Conservation (phyloP, 2,113 vertebrate genomes). For the Porphyrio hochstetteri region DNA sequence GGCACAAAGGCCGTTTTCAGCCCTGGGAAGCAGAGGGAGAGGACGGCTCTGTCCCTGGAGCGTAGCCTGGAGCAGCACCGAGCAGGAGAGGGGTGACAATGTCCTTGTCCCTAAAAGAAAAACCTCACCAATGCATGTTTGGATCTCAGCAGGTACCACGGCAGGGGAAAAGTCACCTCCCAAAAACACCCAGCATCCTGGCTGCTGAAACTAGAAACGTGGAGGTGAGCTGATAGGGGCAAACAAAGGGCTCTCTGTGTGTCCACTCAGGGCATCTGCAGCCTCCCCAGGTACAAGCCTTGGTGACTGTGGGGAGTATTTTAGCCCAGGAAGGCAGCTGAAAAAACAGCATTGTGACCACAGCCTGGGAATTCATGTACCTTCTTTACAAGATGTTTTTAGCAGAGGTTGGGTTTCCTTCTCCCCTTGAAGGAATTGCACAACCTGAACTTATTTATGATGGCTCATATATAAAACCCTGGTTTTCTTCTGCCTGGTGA, state of each 20-base stretch:
- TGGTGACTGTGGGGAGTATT: background rate
- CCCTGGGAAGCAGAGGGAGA: background rate
- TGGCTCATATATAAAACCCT: background rate
- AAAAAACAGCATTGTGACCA: background rate
- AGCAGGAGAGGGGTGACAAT: background rate
- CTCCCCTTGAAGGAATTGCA: background rate
- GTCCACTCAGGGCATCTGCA: background rate
- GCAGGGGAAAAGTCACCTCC: background rate
- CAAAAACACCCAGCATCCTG: background rate
- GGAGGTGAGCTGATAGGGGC: background rate
- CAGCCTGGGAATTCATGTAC: background rate
- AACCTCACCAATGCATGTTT: rapidly evolving
- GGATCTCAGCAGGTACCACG: background rate
- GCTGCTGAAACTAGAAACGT: rapidly evolving
- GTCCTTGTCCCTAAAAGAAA: background rate
- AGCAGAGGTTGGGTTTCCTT: background rate
- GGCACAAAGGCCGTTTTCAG: background rate
- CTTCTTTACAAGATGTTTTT: background rate
- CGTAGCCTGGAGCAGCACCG: background rate
- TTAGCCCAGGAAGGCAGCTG: constrained; percentile 39
- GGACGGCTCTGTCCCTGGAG: background rate
- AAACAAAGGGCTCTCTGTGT: constrained; percentile 30
- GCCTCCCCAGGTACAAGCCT: background rate
- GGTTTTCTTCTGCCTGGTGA: background rate
- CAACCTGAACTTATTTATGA: background rate